Conservation (phyloP, 2,797 vertebrate species). For the Centroberyx gerrardi region DNA sequence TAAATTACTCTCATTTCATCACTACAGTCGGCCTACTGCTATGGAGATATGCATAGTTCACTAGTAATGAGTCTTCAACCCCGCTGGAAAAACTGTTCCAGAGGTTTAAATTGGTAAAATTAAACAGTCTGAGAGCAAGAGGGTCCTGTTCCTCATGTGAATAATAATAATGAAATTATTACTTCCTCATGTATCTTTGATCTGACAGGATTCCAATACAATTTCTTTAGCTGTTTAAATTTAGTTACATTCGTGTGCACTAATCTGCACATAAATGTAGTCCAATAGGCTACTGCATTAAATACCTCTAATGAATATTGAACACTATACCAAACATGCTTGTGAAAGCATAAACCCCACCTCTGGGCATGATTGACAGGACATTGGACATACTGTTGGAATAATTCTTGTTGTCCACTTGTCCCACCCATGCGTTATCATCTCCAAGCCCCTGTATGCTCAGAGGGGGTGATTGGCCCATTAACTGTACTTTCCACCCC, state of each 20-base stretch:
- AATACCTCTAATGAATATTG: no score
- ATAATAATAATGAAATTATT: background rate
- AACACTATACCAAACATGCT: no score
- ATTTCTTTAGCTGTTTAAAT: no score
- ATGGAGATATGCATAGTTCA: background rate
- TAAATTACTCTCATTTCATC: background rate
- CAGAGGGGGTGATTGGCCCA: background rate
- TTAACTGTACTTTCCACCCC: background rate
- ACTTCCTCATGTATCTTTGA: background rate
- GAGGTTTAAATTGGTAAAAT: background rate
- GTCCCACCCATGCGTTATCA: background rate
- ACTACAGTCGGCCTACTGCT: background rate
- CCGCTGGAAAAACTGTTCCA: background rate
- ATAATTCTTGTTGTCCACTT: background rate
- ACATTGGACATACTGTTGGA: background rate
- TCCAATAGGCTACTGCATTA: no score
- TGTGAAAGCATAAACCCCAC: no score
- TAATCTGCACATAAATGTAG: no score
- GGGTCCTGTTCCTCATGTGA: background rate
- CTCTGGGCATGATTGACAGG: background rate
- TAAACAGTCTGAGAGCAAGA: background rate
- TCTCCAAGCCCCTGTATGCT: background rate
- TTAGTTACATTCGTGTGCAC: no score
- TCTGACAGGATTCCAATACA: background rate
- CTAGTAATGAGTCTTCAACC: slow-evolving; percentile 1